phyloP scores from a whole-genome alignment of 1,140 invertebrate species.

The Lepidurus arcticus region DNA sequence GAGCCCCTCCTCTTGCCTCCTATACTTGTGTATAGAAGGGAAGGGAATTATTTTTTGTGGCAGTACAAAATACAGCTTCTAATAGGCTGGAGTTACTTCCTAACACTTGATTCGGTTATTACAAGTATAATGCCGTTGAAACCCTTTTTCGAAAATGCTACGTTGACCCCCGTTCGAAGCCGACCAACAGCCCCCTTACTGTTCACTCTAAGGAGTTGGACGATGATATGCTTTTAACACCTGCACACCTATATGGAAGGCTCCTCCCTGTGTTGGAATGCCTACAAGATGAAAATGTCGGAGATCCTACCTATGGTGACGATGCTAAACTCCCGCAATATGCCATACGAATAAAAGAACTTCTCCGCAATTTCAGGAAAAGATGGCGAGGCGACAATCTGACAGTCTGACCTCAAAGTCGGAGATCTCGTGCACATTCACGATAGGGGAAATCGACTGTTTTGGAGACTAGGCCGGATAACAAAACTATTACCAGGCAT shows the following conservation, averaged over 20 bases:
- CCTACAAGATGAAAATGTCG: neutral
- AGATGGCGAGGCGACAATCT: constrained; percentile 35
- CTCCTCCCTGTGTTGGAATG: neutral
- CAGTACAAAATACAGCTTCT: no score
- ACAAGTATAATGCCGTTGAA: no score
- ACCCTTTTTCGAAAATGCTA: no score
- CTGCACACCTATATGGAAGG: neutral
- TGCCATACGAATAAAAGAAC: constrained; percentile 5
- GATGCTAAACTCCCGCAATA: neutral
- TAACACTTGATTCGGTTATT: no score
- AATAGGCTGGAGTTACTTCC: no score
- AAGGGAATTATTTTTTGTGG: no score
- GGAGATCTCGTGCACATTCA: neutral
- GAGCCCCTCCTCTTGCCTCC: no score
- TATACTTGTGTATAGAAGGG: no score
- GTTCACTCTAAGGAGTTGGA: neutral
- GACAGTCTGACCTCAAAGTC: constrained; percentile 13
- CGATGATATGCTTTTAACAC: neutral
- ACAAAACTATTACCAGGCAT: no score
- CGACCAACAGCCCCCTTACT: neutral
- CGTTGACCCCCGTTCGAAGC: no score
- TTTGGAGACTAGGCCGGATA: no score
- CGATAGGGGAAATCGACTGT: neutral
- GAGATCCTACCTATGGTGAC: constrained; percentile 24
- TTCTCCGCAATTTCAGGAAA: constrained; percentile 32